Evolutionary conservation across 2,888 invertebrate species (phyloP), one percentile per base, ranked within the genome.

Genomic region (Xanthorhoe spadicearia): DNA sequence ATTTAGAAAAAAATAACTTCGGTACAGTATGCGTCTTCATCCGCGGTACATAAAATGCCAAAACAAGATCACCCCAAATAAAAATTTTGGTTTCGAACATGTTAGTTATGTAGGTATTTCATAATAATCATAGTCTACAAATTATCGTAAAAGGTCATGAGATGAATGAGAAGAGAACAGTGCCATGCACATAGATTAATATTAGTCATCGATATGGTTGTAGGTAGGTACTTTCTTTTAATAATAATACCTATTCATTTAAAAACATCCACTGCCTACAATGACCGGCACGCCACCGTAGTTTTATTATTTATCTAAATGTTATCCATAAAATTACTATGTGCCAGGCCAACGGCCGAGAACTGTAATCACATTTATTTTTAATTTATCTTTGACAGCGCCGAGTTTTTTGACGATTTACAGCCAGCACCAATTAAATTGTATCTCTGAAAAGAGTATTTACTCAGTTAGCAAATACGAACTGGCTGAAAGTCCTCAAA

Each of bases 291-390:
- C n/a, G n/a, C n/a, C n/a, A n/a, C n/a, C 23, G 23, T 23, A 23
- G 4, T 23, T 23, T 3, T 23, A 3, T 23, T 23, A 23, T 23
- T 23, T 3, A 23, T 23, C 2, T 4, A 23, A 32, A 7, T 43
- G 13, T 43, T 13, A 5, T 4, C 38, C 13, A 13, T 43, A 13
- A 43, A 13, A 43, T 8, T 0, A 46, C n/a, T 1, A 48, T 19
- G 48, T 61, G 46, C 10, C 23, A 53, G 7, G 15, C 8, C 46
- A 52, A 28, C 52, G 8, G 32, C 15, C 32, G 52, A 32, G 15
- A 52, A 52, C 52, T 52, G 32, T 52, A 53, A 17, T 13, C 48
- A 48, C 17, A 48, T 48, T 48, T 48, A 1, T 48, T 48, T 48
- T 48, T 48, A 48, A 17, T 48, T 17, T 48, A 15, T 15, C 4